A percentile compares a stretch with the other conserved stretches of the same genome.
Conservation (phyloP, 2,797 vertebrate genomes). For the Spondyliosoma cantharus region DNA sequence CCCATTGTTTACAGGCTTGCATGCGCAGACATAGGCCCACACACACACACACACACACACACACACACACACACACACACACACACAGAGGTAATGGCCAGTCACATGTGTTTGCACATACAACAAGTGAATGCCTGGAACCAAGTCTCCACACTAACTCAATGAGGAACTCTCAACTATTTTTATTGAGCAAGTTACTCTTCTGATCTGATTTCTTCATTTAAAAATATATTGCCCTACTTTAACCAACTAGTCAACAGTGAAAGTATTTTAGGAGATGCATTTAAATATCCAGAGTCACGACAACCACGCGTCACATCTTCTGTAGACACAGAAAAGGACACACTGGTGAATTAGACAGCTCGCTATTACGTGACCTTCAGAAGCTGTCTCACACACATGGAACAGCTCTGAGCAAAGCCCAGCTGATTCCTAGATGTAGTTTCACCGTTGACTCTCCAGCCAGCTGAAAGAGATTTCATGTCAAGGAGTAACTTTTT, state of each 20-base stretch:
- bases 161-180: too few species aligned
- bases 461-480: too few species aligned
- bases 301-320: not conserved
- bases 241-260: constrained; percentile 9
- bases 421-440: not conserved
- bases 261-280: not conserved
- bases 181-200: not conserved
- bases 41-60: constrained; percentile 54
- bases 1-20: constrained; percentile 76
- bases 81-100: constrained; percentile 32
- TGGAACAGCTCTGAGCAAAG: not conserved
- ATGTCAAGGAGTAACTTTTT: not conserved
- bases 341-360: not conserved
- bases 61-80: constrained; percentile 25
- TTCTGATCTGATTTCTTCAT: not conserved
- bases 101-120: constrained; percentile 56
- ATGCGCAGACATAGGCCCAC: constrained; percentile 60
- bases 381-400: not conserved
- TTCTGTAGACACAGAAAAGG: not conserved
- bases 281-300: not conserved
- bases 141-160: constrained; percentile 13
- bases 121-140: constrained; percentile 28
- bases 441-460: not conserved
- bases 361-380: too few species aligned
- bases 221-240: constrained; percentile 2